Percentiles rank a stretch among this genome's conserved stretches.
phyloP scores from a whole-genome alignment of 2,113 vertebrate genomes.

The Himantopus leucocephalus region DNA sequence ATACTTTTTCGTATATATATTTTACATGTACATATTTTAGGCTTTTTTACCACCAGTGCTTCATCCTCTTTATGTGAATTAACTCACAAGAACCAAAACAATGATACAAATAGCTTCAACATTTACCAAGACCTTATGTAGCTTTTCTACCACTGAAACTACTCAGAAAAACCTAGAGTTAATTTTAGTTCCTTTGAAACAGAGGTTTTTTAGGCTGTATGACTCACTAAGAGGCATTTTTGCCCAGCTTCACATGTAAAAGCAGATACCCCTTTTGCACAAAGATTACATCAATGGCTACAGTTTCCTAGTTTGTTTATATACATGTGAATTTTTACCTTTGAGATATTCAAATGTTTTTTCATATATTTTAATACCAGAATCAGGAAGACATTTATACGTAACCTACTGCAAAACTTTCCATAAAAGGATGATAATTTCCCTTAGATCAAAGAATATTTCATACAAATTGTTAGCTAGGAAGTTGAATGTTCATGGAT shows the following conservation, averaged over 20 bases:
- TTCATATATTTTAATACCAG: not conserved
- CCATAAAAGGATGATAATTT: not conserved
- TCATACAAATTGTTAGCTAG: not conserved
- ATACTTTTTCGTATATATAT: not conserved
- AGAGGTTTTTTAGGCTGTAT: not conserved
- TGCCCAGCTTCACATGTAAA: not conserved
- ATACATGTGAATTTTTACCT: not conserved
- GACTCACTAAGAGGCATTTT: not conserved
- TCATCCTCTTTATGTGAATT: not conserved
- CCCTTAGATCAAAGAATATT: not conserved
- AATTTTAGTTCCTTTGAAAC: not conserved
- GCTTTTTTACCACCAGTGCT: not conserved
- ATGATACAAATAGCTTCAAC: not conserved
- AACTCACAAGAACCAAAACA: not conserved
- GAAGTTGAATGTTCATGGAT: not conserved
- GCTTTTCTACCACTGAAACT: not conserved
- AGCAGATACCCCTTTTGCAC: not conserved
- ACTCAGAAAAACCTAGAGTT: not conserved
- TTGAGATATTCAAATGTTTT: not conserved
- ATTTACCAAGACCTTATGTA: not conserved
- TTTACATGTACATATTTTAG: not conserved
- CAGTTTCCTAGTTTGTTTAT: not conserved
- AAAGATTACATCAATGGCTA: not conserved
- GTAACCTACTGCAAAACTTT: not conserved
- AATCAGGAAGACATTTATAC: not conserved